phyloP scores from a whole-genome alignment of 2,888 invertebrate genomes.

The Odontomyia ornata region DNA sequence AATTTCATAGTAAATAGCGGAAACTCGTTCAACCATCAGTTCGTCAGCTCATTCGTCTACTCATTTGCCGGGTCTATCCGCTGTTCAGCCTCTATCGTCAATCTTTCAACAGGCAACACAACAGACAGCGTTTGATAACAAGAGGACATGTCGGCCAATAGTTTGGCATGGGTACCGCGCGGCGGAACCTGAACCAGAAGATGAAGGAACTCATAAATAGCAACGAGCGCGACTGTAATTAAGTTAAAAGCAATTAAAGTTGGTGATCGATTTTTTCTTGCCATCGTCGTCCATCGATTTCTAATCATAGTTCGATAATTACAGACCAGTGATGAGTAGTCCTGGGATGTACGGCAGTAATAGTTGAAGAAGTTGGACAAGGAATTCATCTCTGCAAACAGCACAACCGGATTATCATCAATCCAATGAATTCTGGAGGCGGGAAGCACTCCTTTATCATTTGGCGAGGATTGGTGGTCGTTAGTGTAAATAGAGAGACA shows the following conservation, averaged over 20 bases:
- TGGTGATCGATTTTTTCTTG: too few species aligned
- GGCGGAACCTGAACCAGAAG: not conserved
- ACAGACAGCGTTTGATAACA: not conserved
- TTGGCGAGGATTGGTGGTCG: too few species aligned
- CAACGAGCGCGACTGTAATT: conserved; percentile 4
- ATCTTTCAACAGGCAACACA: conserved; percentile 17
- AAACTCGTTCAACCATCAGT: not conserved
- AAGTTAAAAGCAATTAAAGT: conserved; percentile 25
- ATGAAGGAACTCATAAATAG: conserved; percentile 23
- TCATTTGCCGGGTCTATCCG: not conserved
- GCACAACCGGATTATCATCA: too few species aligned
- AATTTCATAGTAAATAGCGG: conserved; percentile 41
- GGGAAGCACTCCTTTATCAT: too few species aligned
- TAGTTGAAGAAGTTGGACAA: too few species aligned
- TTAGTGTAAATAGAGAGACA: too few species aligned
- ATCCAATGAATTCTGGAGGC: too few species aligned
- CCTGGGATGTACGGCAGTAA: too few species aligned
- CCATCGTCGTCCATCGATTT: not conserved
- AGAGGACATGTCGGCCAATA: not conserved
- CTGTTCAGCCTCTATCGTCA: not conserved
- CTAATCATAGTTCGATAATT: conserved; percentile 31
- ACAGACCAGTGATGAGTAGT: too few species aligned
- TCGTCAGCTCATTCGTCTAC: not conserved
- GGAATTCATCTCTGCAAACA: too few species aligned
- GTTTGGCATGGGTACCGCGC: too few species aligned